Conservation (phyloP, 2,888 invertebrate species). For the Lithophane leautieri region DNA sequence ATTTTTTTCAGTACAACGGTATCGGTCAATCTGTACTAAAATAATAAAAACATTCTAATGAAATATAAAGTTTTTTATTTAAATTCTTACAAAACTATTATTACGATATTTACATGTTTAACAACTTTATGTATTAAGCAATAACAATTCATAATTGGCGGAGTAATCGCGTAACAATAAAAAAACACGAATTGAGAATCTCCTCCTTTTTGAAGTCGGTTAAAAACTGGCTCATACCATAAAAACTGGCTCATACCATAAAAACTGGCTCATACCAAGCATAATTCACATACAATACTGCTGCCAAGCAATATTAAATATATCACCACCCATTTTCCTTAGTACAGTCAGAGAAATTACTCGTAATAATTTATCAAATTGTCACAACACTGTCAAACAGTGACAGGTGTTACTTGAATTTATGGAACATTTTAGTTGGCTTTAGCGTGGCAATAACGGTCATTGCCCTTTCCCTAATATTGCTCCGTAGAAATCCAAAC, state of each 20-base stretch:
- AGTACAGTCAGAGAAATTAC: not conserved
- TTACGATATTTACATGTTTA: conserved; percentile 39
- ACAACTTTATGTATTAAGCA: conserved; percentile 13
- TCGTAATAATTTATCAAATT: not conserved
- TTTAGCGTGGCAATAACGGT: no score
- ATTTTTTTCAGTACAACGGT: no score
- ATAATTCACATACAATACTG: not conserved
- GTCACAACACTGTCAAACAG: not conserved
- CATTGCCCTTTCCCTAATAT: no score
- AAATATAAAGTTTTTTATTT: conserved; percentile 55
- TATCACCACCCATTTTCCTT: not conserved
- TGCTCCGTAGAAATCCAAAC: no score
- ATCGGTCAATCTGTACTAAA: not conserved
- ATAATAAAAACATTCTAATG: conserved; percentile 4
- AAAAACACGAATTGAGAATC: no score
- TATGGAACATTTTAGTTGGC: no score
- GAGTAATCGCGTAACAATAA: no score
- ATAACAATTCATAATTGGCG: not conserved
- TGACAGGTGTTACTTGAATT: no score
- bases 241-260: conserved; percentile 16
- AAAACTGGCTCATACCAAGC: conserved; percentile 24
- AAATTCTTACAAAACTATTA: conserved; percentile 49
- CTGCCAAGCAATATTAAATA: not conserved
- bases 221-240: conserved; percentile 18
- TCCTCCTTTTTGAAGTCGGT: no score